Base-by-base conservation (phyloP, 2,888 invertebrate genomes). In the Melinaea marsaeus region DNA sequence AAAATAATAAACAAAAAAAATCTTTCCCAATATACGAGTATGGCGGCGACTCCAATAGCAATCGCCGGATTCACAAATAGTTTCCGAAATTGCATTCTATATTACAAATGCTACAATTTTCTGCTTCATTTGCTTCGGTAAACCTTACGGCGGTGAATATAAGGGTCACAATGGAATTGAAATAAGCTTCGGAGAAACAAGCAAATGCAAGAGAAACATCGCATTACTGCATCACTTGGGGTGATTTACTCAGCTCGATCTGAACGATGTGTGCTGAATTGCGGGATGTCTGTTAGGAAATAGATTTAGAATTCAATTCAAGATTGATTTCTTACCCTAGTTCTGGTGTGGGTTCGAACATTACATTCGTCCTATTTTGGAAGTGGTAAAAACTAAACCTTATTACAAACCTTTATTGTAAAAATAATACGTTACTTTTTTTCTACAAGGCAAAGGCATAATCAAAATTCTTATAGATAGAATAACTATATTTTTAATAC, bases 41-140 rank as follows among this genome's bases (percentile, higher is more conserved):
- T n/a, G 32, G 33, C 57, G 13, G 47, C 42, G 57, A 55, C 57
- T 62, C 55, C 35, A 60, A 57, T 48, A 59, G 47, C 51, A 32
- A 51, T 51, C 32, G 5, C 32, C 60, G 51, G 51, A 57, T 60
- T 54, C 42, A 42, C 33, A 51, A 57, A 57, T 60, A 63, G 54
- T 60, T 63, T 51, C 5, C 34, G 45, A 60, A 63, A 60, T 63
- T 51, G 46, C 57, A 54, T 51, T 57, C 56, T 48, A 45, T 34
- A 51, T 51, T 51, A 22, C 51, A 51, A 51, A 51, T 51, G 32
- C 51, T 51, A 32, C 9, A 9, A 7, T 32, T 32, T 32, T 32
- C 51, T n/a, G 51, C 2, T 32, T 51, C 22, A 11, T 5, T 51
- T 51, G 11, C 22, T 32, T 32, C 9, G 7, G 7, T 32, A 2